These are phyloP conservation scores for Drosophila dives DNA, from an alignment of 2,888 invertebrate species.

Conservation along the genomic window DNA sequence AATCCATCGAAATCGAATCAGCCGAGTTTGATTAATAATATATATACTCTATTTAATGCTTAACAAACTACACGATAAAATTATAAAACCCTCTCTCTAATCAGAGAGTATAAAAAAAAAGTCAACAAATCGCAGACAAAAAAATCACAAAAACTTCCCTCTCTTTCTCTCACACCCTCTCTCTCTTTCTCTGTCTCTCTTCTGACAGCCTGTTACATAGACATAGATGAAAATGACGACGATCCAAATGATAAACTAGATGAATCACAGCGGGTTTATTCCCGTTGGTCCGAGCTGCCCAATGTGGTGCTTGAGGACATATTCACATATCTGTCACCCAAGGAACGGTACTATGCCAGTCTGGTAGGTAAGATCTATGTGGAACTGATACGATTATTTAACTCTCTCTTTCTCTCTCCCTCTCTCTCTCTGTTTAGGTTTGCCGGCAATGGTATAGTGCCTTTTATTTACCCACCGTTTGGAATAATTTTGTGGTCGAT, in stretches of 20 bases:
- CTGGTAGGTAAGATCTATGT: conserved; percentile 86
- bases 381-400: neutral
- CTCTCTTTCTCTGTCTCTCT: neutral
- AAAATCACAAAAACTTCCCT: neutral
- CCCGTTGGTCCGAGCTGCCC: conserved; percentile 89
- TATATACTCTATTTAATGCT: neutral
- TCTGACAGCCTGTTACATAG: conserved; percentile 85
- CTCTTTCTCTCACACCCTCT: neutral
- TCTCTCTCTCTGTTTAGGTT: conserved; percentile 67
- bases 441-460: conserved; percentile 88
- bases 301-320: conserved; percentile 90
- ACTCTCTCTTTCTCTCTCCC: neutral
- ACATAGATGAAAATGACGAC: conserved; percentile 83
- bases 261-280: conserved; percentile 84
- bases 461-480: conserved; percentile 90
- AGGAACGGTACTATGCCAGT: conserved; percentile 91
- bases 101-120: neutral
- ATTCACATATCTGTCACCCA: conserved; percentile 88
- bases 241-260: conserved; percentile 75
- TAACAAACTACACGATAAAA: neutral
- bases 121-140: conserved; percentile 19
- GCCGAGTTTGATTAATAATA: neutral
- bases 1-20: neutral
- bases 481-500: conserved; percentile 90
- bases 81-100: neutral